Evolutionary conservation across 2,888 invertebrate species (phyloP).

Genomic region (Aleiodes alternator): DNA sequence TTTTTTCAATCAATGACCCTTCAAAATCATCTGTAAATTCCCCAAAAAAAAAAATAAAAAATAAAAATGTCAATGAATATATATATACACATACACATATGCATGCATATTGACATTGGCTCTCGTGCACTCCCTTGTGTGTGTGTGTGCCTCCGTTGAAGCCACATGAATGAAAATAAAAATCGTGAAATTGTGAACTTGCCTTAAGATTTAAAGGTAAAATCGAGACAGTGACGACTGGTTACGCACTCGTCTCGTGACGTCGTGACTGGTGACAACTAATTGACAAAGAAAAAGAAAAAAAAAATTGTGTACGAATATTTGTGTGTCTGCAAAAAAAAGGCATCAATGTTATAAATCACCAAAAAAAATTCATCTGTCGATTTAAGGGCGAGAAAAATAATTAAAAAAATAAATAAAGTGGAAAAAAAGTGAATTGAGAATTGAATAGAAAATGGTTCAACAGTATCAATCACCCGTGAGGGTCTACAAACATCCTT

Average conservation of each 20-base stretch:
- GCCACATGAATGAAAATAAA: neutral
- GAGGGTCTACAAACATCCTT: constrained; percentile 95
- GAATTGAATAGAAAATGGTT: constrained; percentile 84
- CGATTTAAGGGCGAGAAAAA: neutral
- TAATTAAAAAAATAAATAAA: neutral
- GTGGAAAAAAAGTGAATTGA: constrained; percentile 2
- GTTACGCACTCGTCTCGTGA: neutral
- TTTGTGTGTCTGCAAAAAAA: too few relatives aligned
- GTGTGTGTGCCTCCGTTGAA: too few relatives aligned
- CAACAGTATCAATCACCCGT: constrained; percentile 97
- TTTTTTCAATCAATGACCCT: too few relatives aligned
- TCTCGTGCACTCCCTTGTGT: too few relatives aligned
- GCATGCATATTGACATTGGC: too few relatives aligned
- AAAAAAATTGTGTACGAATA: too few relatives aligned
- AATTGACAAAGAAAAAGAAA: too few relatives aligned
- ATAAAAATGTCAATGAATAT: too few relatives aligned
- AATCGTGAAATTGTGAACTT: neutral
- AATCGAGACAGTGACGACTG: neutral
- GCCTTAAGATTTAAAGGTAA: constrained; percentile 22
- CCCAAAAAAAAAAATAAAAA: too few relatives aligned
- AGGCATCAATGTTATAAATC: too few relatives aligned
- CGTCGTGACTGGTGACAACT: constrained; percentile 8
- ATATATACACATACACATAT: too few relatives aligned
- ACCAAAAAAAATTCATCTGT: neutral
- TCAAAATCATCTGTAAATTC: too few relatives aligned